Evolutionary conservation across 1,140 invertebrate species (phyloP).

Genomic region (Drosophila biarmipes): DNA sequence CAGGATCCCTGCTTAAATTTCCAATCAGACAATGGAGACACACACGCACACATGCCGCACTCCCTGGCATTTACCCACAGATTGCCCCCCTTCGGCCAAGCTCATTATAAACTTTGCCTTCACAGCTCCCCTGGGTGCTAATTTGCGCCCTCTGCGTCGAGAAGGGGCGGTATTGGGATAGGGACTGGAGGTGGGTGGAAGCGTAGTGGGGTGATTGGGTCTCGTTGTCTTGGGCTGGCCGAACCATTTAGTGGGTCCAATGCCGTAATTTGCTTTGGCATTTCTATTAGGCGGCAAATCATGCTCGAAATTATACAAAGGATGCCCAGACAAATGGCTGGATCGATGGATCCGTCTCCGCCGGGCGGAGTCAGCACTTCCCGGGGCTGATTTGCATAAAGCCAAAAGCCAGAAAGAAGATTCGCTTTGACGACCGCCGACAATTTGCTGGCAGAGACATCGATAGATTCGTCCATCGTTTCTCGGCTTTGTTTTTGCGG

Average conservation of each 20-base stretch:
- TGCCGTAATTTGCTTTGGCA: slow-evolving; percentile 62
- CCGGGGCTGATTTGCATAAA: slow-evolving; percentile 60
- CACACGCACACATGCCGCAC: slow-evolving; percentile 23
- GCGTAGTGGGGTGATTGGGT: slow-evolving; percentile 14
- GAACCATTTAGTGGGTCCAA: slow-evolving; percentile 67
- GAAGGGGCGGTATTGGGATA: slow-evolving; percentile 7
- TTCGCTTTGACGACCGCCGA: slow-evolving; percentile 28
- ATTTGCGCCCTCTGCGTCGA: slow-evolving; percentile 49
- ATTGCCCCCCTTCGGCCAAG: slow-evolving; percentile 47
- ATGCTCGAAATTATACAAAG: slow-evolving; percentile 66
- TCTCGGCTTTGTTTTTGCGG: slow-evolving; percentile 30
- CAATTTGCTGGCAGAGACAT: slow-evolving; percentile 49
- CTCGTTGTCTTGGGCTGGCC: slow-evolving; percentile 29
- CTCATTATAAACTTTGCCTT: slow-evolving; percentile 79
- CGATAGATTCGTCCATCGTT: slow-evolving; percentile 33
- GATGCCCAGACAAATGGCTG: slow-evolving; percentile 35
- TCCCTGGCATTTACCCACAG: slow-evolving; percentile 13
- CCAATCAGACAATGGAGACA: slow-evolving; percentile 44
- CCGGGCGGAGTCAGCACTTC: slow-evolving; percentile 40
- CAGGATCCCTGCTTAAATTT: slow-evolving; percentile 42
- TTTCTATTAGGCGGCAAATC: slow-evolving; percentile 62
- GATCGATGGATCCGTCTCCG: slow-evolving; percentile 23
- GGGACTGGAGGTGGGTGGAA: background rate
- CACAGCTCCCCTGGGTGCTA: slow-evolving; percentile 69
- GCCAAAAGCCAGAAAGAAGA: slow-evolving; percentile 23